phyloP scores from a whole-genome alignment of 2,797 vertebrate genomes.

The Emydoidea blandingii region DNA sequence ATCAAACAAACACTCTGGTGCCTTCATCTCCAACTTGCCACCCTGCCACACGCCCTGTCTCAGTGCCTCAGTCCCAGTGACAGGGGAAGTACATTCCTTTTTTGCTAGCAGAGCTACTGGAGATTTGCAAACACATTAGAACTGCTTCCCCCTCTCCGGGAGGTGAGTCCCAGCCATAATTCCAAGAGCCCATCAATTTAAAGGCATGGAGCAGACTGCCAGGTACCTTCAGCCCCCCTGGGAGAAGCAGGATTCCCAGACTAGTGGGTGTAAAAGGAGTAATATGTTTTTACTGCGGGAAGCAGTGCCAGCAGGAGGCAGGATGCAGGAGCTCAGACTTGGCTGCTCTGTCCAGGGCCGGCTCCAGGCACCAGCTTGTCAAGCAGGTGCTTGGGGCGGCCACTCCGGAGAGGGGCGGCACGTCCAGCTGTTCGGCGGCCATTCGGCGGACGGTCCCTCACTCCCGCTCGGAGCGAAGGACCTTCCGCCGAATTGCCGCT shows the following conservation, averaged over 20 bases:
- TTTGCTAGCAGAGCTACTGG: rapidly evolving
- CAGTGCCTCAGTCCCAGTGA: rapidly evolving
- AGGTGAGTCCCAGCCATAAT: neutral
- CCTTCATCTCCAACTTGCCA: neutral
- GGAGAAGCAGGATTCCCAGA: neutral
- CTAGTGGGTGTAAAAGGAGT: neutral
- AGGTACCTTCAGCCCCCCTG: rapidly evolving
- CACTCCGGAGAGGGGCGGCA: too few relatives aligned
- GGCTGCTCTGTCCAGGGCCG: neutral
- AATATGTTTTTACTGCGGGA: rapidly evolving
- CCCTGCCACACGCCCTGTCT: neutral
- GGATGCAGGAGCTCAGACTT: neutral
- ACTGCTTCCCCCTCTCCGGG: neutral
- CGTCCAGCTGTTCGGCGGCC: too few relatives aligned
- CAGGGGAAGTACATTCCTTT: neutral
- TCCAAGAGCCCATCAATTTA: too few relatives aligned
- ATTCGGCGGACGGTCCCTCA: too few relatives aligned
- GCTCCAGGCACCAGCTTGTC: too few relatives aligned
- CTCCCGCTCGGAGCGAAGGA: too few relatives aligned
- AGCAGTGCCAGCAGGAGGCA: neutral
- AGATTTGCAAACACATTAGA: neutral
- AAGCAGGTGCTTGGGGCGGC: too few relatives aligned
- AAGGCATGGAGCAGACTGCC: neutral
- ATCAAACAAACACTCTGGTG: rapidly evolving
- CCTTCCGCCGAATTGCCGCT: too few relatives aligned